Evolutionary conservation across 2,113 vertebrate genomes (phyloP).

Genomic region (Galbula dea): DNA sequence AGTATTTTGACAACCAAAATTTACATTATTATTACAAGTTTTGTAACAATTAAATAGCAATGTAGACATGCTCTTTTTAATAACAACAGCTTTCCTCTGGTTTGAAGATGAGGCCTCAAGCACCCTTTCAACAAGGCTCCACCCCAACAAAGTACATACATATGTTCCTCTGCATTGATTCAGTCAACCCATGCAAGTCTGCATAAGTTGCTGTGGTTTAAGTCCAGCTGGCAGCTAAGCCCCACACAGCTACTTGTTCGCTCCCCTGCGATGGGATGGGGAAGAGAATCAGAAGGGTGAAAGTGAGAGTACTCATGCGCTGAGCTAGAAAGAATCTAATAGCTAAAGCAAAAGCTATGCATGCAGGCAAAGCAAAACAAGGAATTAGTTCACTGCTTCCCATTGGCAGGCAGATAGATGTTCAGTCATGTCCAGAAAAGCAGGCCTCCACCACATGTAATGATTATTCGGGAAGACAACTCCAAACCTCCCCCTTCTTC

Average conservation of each 20-base stretch:
- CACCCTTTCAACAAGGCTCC: not conserved
- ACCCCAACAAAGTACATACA: not conserved
- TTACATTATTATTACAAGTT: not conserved
- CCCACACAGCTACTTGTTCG: not conserved
- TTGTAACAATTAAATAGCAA: not conserved
- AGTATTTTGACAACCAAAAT: not conserved
- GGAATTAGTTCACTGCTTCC: not conserved
- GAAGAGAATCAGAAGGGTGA: not conserved
- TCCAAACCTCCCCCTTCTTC: not conserved
- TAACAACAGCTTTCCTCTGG: not conserved
- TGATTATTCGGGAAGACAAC: not conserved
- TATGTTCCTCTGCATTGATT: not conserved
- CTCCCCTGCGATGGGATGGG: not conserved
- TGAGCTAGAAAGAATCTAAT: not conserved
- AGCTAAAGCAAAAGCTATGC: not conserved
- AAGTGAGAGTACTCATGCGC: not conserved
- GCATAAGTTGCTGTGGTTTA: not conserved
- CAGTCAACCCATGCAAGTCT: not conserved
- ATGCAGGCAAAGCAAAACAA: not conserved
- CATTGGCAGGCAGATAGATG: not conserved
- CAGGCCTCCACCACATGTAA: not conserved
- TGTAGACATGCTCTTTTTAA: not conserved
- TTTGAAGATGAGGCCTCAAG: not conserved
- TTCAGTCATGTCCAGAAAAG: not conserved
- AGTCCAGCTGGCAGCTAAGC: not conserved